A percentile compares a stretch with the other conserved stretches of the same genome.
Evolutionary conservation across 2,888 invertebrate species (phyloP).

Genomic region (Diarsia mendica): DNA sequence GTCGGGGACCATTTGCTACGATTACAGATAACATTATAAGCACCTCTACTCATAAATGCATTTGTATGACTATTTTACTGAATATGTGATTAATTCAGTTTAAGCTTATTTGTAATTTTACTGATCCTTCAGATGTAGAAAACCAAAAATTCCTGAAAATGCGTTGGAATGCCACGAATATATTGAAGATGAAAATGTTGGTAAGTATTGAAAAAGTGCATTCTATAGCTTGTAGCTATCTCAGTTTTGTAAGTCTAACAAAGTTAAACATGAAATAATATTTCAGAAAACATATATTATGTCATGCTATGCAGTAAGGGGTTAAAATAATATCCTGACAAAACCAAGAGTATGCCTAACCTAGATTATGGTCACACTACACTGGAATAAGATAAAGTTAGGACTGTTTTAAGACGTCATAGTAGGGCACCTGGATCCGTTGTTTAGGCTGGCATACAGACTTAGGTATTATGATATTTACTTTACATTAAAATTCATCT

Average conservation of each 20-base stretch:
- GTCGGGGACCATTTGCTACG: neutral
- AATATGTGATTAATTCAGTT: neutral
- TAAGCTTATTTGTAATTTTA: conserved; percentile 18
- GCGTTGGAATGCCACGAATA: conserved; percentile 88
- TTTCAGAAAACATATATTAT: too few species aligned
- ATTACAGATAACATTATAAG: too few species aligned
- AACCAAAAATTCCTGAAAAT: conserved; percentile 88
- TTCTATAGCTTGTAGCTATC: neutral
- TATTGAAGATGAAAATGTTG: conserved; percentile 88
- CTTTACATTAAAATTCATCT: conserved; percentile 2
- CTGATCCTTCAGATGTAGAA: conserved; percentile 79
- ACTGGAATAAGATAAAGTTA: too few species aligned
- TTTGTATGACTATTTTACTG: neutral
- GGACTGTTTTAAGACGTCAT: too few species aligned
- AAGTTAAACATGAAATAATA: too few species aligned
- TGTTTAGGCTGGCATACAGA: neutral
- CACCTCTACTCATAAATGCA: neutral
- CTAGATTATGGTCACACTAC: neutral
- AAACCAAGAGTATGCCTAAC: too few species aligned
- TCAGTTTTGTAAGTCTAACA: too few species aligned
- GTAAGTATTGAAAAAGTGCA: conserved; percentile 70
- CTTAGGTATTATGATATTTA: neutral
- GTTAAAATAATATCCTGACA: too few species aligned
- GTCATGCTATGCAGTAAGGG: too few species aligned
- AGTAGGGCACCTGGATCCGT: too few species aligned